Percentiles rank a stretch among this genome's conserved stretches.
These are phyloP conservation scores for Nezara viridula DNA, from an alignment of 2,888 invertebrate genomes.

Conservation along the genomic window DNA sequence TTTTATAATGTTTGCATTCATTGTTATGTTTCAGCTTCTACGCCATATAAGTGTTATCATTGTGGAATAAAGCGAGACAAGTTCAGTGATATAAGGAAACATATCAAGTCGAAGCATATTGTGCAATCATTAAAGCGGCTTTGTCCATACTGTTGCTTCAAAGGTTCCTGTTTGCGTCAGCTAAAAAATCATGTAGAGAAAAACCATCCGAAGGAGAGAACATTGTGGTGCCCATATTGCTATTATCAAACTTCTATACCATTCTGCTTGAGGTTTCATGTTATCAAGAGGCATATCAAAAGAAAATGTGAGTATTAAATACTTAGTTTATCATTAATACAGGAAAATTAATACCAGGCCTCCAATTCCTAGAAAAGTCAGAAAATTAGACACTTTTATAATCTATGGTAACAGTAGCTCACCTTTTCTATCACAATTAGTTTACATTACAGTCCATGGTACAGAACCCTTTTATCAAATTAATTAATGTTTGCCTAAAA, in stretches of 20 bases:
- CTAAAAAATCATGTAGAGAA: background rate
- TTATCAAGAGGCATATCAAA: slow-evolving; percentile 29
- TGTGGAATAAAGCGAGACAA: background rate
- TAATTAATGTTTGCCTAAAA: too few species aligned
- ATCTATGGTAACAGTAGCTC: too few species aligned
- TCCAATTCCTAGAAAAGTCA: too few species aligned
- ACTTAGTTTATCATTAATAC: background rate
- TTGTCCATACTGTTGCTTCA: slow-evolving; percentile 5
- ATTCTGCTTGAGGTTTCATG: background rate
- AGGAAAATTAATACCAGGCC: too few species aligned
- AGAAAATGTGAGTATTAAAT: background rate
- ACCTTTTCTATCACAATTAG: too few species aligned
- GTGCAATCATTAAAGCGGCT: background rate
- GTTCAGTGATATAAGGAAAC: background rate
- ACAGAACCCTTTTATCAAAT: too few species aligned
- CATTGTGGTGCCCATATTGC: slow-evolving; percentile 32
- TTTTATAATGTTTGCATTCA: too few species aligned
- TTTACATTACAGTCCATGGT: too few species aligned
- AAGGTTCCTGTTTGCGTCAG: background rate
- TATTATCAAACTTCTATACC: slow-evolving; percentile 3
- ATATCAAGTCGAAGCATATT: background rate
- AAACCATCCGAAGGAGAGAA: background rate
- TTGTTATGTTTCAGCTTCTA: background rate
- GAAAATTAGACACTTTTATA: too few species aligned
- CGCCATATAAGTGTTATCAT: slow-evolving; percentile 6